Conservation (phyloP, 2,113 vertebrate species). For the Lophochroa leadbeateri region DNA sequence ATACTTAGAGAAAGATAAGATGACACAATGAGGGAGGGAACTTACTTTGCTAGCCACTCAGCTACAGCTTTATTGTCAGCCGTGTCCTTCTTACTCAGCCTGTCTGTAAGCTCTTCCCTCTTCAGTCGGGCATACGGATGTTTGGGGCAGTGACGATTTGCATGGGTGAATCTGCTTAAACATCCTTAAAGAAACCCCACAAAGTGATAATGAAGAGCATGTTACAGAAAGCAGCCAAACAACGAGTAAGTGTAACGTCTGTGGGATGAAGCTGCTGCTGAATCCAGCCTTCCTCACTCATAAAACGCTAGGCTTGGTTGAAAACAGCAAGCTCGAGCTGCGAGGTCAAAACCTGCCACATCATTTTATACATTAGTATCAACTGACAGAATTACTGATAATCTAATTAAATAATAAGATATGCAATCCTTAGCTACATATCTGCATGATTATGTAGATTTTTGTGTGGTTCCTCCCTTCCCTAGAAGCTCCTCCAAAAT, state of each 20-base stretch:
- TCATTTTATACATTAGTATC: neutral
- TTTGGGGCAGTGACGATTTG: conserved; percentile 95
- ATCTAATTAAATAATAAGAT: neutral
- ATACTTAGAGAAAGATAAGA: neutral
- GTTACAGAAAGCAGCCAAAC: neutral
- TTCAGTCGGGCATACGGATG: conserved; percentile 94
- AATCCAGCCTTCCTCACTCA: neutral
- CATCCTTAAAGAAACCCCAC: conserved; percentile 79
- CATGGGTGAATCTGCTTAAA: conserved; percentile 94
- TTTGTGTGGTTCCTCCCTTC: neutral
- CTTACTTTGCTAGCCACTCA: conserved; percentile 96
- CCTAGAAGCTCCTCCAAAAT: neutral
- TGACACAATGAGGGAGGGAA: neutral
- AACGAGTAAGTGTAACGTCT: neutral
- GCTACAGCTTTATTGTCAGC: conserved; percentile 95
- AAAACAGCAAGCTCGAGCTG: neutral
- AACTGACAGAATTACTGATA: neutral
- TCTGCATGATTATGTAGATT: neutral
- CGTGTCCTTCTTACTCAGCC: conserved; percentile 81
- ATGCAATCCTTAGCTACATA: neutral
- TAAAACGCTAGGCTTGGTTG: neutral
- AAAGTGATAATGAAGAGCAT: neutral
- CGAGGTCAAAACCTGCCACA: accelerated
- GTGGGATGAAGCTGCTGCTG: neutral
- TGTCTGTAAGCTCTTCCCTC: conserved; percentile 88